These are phyloP conservation scores for Drosophila greeni DNA, from an alignment of 2,888 invertebrate genomes.

Conservation along the genomic window DNA sequence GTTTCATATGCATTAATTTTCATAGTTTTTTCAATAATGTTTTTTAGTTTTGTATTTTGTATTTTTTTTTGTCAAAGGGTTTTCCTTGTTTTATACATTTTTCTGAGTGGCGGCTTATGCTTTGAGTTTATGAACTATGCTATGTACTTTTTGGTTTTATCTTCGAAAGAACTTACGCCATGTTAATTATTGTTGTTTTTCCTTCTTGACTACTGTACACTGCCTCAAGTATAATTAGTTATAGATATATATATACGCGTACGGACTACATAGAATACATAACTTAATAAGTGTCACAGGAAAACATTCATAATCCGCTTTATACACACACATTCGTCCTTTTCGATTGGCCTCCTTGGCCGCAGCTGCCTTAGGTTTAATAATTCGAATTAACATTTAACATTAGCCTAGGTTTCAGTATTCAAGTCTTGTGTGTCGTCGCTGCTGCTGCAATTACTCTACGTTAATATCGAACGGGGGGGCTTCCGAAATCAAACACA, in stretches of 20 bases:
- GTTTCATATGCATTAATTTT: constrained; percentile 66
- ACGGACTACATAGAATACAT: constrained; percentile 45
- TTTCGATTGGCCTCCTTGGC: constrained; percentile 20
- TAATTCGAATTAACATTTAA: constrained; percentile 44
- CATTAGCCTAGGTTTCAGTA: constrained; percentile 57
- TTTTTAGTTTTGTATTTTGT: constrained; percentile 5
- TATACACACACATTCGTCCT: constrained; percentile 44
- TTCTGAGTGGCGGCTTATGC: constrained; percentile 47
- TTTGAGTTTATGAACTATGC: constrained; percentile 44
- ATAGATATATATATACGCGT: constrained; percentile 24
- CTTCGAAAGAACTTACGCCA: constrained; percentile 58
- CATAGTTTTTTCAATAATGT: constrained; percentile 26
- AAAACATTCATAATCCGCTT: constrained; percentile 53
- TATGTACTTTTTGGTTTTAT: constrained; percentile 20
- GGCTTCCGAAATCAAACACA: constrained; percentile 31
- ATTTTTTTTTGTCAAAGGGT: constrained; percentile 8
- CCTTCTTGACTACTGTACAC: constrained; percentile 43
- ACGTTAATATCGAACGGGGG: constrained; percentile 26
- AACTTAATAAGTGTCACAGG: constrained; percentile 45
- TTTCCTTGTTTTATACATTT: constrained; percentile 56
- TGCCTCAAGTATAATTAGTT: constrained; percentile 25
- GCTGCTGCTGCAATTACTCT: constrained; percentile 44
- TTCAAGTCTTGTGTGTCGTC: constrained; percentile 65
- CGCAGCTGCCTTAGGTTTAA: constrained; percentile 25
- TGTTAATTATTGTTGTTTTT: constrained; percentile 42